Percentiles rank a stretch among this genome's conserved stretches.
Evolutionary conservation across 1,140 invertebrate species (phyloP).

Genomic region (Helicoverpa zea): DNA sequence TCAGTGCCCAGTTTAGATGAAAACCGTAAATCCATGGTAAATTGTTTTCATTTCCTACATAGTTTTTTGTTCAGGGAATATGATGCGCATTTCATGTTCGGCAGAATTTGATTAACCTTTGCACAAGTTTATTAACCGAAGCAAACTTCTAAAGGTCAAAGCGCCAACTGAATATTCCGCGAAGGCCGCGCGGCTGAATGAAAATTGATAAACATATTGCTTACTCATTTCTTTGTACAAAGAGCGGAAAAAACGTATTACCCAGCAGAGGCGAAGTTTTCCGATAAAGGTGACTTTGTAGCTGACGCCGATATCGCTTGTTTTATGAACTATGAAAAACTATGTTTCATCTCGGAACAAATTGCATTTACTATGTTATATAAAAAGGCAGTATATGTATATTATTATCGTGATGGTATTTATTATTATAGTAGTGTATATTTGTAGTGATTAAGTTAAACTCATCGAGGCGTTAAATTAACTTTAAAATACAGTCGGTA

Average conservation of each 20-base stretch:
- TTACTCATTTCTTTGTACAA: conserved; percentile 13
- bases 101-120: conserved; percentile 38
- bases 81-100: not conserved
- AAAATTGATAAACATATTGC: conserved; percentile 39
- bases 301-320: not conserved
- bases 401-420: not conserved
- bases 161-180: not conserved
- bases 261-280: not conserved
- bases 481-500: conserved; percentile 7
- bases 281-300: not conserved
- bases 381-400: too few species aligned
- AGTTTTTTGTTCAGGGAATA: too few species aligned
- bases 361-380: not conserved
- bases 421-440: not conserved
- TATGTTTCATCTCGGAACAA: not conserved
- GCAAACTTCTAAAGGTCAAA: conserved; percentile 35
- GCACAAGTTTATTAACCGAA: conserved; percentile 28
- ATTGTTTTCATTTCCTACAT: too few species aligned
- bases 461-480: conserved; percentile 22
- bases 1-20: not conserved
- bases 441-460: not conserved
- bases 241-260: not conserved
- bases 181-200: conserved; percentile 12
- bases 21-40: not conserved
- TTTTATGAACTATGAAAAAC: not conserved